Base-by-base conservation (phyloP, 2,113 vertebrate species). In the Tetrao urogallus region DNA sequence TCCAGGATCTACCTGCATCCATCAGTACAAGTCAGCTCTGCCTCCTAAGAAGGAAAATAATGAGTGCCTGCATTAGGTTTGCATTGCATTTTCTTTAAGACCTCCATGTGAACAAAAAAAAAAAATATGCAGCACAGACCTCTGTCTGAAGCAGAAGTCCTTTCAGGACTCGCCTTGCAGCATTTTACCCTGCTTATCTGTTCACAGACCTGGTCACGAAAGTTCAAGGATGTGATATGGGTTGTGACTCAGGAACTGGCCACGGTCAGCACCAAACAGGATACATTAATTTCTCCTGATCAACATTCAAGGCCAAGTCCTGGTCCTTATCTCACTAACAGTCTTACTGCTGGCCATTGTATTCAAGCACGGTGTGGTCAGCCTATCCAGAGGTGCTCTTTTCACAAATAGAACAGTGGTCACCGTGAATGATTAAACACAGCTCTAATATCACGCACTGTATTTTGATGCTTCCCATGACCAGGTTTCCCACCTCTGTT, bases 101-200 rank as follows among this genome's bases (percentile, higher is more conserved):
- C 12, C 8, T 57, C 30, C 6, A 12, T 3, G 10, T 60, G 40
- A 86, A 88, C 5, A 3, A 70, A 3, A 70, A 40, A 64, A 66
- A 38, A 36, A 66, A 77, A 61, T 63, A 13, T 0, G 2, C 10
- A 20, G 8, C 19, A 27, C 17, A 56, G 56, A 76, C 25, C 9
- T 86, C 74, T 28, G 18, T 77, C 52, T 18, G 42, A 30, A 50
- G 52, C 18, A 77, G 52, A 50, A 24, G 9, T 13, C 82, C 65
- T 63, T 69, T 72, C 40, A 75, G 0, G 0, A 13, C 50, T 72
- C 0, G 0, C 17, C 38, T 79, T 67, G 13, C 10, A 25, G 14
- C 30, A 21, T 32, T 88, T 86, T 71, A 56, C n/a, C 11, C 7
- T 56, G 47, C 79, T 92, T 65, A 71, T 89, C 85, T 88, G 47